Percentiles rank a stretch among this genome's conserved stretches.
These are phyloP conservation scores for Pseudotriccus pelzelni DNA, from an alignment of 2,797 vertebrate species.

Conservation along the genomic window DNA sequence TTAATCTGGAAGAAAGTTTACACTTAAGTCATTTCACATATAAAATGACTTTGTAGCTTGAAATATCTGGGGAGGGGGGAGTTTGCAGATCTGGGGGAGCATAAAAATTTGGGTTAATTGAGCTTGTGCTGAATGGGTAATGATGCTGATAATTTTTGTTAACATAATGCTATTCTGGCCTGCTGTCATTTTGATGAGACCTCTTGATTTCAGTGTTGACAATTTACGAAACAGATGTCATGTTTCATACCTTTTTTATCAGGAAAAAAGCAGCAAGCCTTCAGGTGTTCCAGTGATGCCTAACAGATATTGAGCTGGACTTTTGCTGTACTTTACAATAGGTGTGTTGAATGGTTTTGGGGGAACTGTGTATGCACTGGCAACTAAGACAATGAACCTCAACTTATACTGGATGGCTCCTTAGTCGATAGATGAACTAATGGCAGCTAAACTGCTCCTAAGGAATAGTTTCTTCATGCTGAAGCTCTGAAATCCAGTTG, in stretches of 20 bases:
- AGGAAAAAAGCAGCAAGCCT: conserved; percentile 85
- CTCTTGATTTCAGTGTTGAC: conserved; percentile 73
- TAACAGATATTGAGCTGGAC: conserved; percentile 80
- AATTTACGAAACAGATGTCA: conserved; percentile 75
- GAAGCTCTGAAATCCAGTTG: conserved; percentile 65
- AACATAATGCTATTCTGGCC: conserved; percentile 66
- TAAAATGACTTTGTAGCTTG: conserved; percentile 33
- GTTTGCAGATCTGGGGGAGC: conserved; percentile 42
- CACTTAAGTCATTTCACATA: conserved; percentile 2
- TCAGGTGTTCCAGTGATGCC: conserved; percentile 83
- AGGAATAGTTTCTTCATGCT: conserved; percentile 57
- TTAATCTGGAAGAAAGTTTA: conserved; percentile 59
- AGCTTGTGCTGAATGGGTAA: conserved; percentile 44
- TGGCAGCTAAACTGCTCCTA: conserved; percentile 79
- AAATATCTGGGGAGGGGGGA: conserved; percentile 42
- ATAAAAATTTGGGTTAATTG: conserved; percentile 56
- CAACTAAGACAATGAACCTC: conserved; percentile 78
- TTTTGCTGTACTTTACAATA: conserved; percentile 79
- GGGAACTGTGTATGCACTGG: conserved; percentile 77
- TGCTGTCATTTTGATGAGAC: conserved; percentile 72
- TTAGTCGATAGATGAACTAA: conserved; percentile 68
- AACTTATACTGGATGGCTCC: conserved; percentile 73
- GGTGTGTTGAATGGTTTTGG: conserved; percentile 75
- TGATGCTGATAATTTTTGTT: conserved; percentile 41
- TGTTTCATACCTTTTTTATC: conserved; percentile 82